Percentiles rank a stretch among this genome's conserved stretches.
Evolutionary conservation across 2,888 invertebrate genomes (phyloP).

Genomic region (Notocelia uddmanniana): DNA sequence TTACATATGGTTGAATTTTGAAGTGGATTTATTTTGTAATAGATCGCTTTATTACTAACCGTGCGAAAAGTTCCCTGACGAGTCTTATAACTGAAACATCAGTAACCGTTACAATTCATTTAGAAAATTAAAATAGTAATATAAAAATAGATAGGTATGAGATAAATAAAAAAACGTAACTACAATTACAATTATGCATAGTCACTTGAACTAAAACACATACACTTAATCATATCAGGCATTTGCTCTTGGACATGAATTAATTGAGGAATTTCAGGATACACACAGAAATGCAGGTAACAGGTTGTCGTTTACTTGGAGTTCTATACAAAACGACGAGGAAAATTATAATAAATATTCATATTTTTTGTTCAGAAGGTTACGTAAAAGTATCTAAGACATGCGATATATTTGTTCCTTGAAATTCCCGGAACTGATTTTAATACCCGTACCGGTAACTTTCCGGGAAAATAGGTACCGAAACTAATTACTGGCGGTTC

Average conservation of each 20-base stretch:
- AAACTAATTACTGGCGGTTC: neutral
- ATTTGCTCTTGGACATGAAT: constrained; percentile 48
- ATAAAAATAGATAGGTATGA: constrained; percentile 60
- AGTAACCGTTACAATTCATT: constrained; percentile 55
- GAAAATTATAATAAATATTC: constrained; percentile 15
- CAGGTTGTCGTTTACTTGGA: constrained; percentile 11
- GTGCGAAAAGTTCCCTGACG: constrained; percentile 58
- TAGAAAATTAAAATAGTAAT: constrained; percentile 64
- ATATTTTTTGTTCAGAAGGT: constrained; percentile 26
- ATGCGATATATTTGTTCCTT: constrained; percentile 22
- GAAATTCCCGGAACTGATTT: neutral
- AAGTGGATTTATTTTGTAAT: neutral
- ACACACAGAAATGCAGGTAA: constrained; percentile 36
- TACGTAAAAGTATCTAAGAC: constrained; percentile 18
- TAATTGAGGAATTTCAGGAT: constrained; percentile 24
- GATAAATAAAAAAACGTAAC: constrained; percentile 69
- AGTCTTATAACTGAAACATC: constrained; percentile 79
- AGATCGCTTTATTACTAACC: neutral
- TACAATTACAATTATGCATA: constrained; percentile 73
- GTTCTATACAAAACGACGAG: constrained; percentile 22
- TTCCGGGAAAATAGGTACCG: neutral
- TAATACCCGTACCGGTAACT: neutral
- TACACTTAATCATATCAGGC: constrained; percentile 61
- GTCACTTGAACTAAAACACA: constrained; percentile 63
- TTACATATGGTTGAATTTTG: neutral